Evolutionary conservation across 2,113 vertebrate species (phyloP), one percentile per base, ranked within the genome.

Genomic region (Mustela nigripes): DNA sequence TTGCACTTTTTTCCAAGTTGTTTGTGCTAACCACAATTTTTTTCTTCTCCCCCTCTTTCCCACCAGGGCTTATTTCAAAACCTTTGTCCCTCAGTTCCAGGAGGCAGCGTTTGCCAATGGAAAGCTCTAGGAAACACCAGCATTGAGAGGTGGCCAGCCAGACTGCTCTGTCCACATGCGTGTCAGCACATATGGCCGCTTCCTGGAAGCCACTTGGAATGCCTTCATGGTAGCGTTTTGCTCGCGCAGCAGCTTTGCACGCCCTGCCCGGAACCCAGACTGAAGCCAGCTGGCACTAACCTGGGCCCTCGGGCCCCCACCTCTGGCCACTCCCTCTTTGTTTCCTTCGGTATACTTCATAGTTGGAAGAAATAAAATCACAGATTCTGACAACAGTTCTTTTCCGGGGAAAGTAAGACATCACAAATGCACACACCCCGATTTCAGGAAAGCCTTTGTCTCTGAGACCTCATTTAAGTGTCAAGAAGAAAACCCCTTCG

Each of bases 1-100:
- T 92, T 79, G 94, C 84, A 94, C 78, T 90, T 96, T 97, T 83
- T 83, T 67, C 76, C 42, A 60, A 74, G 93, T 45, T 84, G 96
- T 96, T 96, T 96, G 79, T 94, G 84, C 97, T 99, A 98, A 99
- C 96, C 16, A 7, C 97, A 65, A 5, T 1, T 94, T 98, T 96
- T 50, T 93, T 96, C 94, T 94, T 94, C 67, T 92, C 95, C 84
- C 85, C 97, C 91, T 63, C 93, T 97, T 97, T 88, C 95, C 96
- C 97, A 97, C 96, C 98, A 99, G 99, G 99, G 99, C 99, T 0
- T 99, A 99, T 99, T 99, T 99, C 99, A 99, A 99, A 99, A 99
- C 99, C 82, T 99, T 99, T 97, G 99, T 99, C 97, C 99, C 99
- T 97, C 99, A 99, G 99, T 99, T 99, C 99, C 99, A 99, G 98